Conservation (phyloP, 2,888 invertebrate species). For the Calliphora vomitoria region DNA sequence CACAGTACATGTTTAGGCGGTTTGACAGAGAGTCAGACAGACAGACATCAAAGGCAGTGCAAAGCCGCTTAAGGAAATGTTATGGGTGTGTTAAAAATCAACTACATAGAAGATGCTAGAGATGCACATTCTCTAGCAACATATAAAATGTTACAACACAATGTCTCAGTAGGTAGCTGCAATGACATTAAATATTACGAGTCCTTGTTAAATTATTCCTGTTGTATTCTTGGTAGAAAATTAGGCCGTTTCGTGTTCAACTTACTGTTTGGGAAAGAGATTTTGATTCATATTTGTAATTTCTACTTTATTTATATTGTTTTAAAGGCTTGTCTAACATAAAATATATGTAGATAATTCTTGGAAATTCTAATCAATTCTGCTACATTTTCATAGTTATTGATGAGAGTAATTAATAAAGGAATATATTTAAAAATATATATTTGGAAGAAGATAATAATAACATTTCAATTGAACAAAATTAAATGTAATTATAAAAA, state of each 20-base stretch:
- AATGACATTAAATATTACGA: conserved; percentile 49
- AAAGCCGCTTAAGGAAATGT: conserved; percentile 42
- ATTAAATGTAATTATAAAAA: no score
- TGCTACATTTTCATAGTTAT: conserved; percentile 3
- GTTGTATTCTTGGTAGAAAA: conserved; percentile 13
- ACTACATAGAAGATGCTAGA: not conserved
- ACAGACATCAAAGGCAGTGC: conserved; percentile 57
- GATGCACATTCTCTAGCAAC: not conserved
- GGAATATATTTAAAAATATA: conserved; percentile 17
- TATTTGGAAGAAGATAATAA: not conserved
- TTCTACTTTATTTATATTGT: not conserved
- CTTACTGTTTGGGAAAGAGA: not conserved
- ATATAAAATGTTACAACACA: conserved; percentile 27
- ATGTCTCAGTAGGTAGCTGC: conserved; percentile 65
- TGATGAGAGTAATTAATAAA: conserved; percentile 53
- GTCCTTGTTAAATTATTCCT: conserved; percentile 25
- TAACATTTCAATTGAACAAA: no score
- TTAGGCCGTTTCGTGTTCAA: not conserved
- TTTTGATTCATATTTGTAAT: not conserved
- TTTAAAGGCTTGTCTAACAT: not conserved
- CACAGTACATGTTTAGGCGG: conserved; percentile 2
- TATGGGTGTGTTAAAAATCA: conserved; percentile 34
- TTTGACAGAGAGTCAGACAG: not conserved
- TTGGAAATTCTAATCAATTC: conserved; percentile 28
- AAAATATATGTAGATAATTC: conserved; percentile 27